Percentiles rank a stretch among this genome's conserved stretches.
Conservation (phyloP, 2,113 vertebrate species). For the Pogonocichla stellata region DNA sequence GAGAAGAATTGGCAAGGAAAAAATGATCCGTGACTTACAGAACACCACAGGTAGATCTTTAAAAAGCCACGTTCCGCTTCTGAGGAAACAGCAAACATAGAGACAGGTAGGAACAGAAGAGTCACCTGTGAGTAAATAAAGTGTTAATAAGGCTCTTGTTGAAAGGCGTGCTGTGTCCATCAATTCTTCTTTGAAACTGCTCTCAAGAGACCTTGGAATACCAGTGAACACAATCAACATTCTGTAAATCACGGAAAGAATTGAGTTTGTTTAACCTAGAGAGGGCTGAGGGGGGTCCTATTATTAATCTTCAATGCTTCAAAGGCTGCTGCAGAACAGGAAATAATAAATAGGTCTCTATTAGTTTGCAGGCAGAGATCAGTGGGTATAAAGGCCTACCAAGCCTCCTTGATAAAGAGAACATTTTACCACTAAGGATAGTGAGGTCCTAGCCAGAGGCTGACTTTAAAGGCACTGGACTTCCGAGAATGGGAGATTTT, state of each 20-base stretch:
- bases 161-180: neutral
- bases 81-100: neutral
- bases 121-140: neutral
- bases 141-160: neutral
- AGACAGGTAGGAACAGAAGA: neutral
- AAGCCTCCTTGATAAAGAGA: neutral
- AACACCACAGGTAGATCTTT: neutral
- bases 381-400: neutral
- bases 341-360: neutral
- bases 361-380: neutral
- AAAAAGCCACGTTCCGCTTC: neutral
- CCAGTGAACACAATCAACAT: rapidly evolving
- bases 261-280: neutral
- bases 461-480: neutral
- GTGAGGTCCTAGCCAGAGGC: neutral
- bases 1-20: neutral
- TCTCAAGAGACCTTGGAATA: neutral
- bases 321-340: neutral
- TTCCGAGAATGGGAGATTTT: neutral
- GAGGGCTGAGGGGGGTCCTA: neutral
- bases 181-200: neutral
- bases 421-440: neutral
- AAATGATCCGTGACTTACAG: neutral
- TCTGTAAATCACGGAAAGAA: neutral
- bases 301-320: neutral